Evolutionary conservation across 1,140 invertebrate species (phyloP).

Genomic region (Eueides isabella): DNA sequence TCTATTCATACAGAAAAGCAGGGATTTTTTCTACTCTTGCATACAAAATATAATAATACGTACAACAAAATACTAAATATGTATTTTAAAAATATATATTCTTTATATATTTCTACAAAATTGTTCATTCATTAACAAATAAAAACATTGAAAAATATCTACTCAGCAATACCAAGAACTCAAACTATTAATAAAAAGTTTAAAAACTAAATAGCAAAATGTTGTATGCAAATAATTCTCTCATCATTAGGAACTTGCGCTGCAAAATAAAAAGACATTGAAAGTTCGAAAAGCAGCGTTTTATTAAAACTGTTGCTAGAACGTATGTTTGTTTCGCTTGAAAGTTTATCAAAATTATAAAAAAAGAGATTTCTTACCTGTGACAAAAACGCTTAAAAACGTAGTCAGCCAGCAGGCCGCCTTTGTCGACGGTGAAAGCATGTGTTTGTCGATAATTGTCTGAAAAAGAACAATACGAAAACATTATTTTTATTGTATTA

Average conservation of each 20-base stretch:
- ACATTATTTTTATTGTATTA: not conserved
- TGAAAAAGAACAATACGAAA: constrained; percentile 51
- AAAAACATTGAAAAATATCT: not conserved
- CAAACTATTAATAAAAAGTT: not conserved
- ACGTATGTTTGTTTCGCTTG: not conserved
- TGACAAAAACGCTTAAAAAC: constrained; percentile 74
- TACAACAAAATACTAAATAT: not conserved
- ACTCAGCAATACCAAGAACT: not conserved
- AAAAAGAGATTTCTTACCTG: constrained; percentile 49
- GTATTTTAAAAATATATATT: not conserved
- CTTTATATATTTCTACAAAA: not conserved
- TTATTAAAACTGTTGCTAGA: not conserved
- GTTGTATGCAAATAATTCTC: not conserved
- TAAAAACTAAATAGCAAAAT: not conserved
- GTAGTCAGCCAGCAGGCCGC: constrained; percentile 78
- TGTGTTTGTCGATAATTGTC: constrained; percentile 65
- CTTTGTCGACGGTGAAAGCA: constrained; percentile 71
- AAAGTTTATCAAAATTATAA: not conserved
- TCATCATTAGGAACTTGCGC: constrained; percentile 4
- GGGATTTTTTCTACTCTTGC: too few species aligned
- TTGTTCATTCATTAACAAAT: not conserved
- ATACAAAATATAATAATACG: too few species aligned
- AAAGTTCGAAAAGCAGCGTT: not conserved
- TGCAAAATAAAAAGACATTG: constrained; percentile 6
- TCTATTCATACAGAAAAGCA: too few species aligned